Evolutionary conservation across 2,888 invertebrate genomes (phyloP).

Genomic region (Nomada ruficornis): DNA sequence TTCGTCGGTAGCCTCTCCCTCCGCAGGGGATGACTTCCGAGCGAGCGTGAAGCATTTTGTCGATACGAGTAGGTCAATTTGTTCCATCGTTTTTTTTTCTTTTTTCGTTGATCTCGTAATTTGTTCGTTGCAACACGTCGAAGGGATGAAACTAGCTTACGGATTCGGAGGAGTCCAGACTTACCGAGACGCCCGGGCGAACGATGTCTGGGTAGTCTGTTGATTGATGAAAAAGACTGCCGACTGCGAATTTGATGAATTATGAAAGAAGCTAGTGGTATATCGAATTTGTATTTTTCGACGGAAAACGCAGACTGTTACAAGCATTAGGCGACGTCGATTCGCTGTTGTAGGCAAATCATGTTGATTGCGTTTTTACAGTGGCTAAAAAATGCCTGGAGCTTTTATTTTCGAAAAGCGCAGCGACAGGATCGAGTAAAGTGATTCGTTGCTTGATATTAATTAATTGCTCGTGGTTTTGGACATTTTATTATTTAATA

Average conservation of each 20-base stretch:
- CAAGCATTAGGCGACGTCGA: not conserved
- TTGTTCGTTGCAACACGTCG: not conserved
- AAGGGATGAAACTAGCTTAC: not conserved
- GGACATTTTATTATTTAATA: not conserved
- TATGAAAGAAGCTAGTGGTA: not conserved
- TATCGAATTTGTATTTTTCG: constrained; percentile 44
- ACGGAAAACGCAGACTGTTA: constrained; percentile 31
- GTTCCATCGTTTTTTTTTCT: not conserved
- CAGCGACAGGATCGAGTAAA: not conserved
- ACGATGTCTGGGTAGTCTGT: not conserved
- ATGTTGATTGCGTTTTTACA: constrained; percentile 3
- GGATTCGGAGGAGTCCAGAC: not conserved
- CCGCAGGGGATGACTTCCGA: constrained; percentile 2
- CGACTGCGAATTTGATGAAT: constrained; percentile 34
- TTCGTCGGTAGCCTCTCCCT: constrained; percentile 13
- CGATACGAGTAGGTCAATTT: not conserved
- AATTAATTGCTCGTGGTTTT: not conserved
- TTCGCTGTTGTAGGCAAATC: not conserved
- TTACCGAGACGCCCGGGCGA: not conserved
- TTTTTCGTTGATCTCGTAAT: not conserved
- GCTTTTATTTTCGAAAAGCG: not conserved
- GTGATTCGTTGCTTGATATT: not conserved
- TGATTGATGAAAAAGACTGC: constrained; percentile 46
- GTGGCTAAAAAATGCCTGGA: not conserved
- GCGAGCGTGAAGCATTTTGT: not conserved